Evolutionary conservation across 2,888 invertebrate species (phyloP).

Genomic region (Ethmia dodecea): DNA sequence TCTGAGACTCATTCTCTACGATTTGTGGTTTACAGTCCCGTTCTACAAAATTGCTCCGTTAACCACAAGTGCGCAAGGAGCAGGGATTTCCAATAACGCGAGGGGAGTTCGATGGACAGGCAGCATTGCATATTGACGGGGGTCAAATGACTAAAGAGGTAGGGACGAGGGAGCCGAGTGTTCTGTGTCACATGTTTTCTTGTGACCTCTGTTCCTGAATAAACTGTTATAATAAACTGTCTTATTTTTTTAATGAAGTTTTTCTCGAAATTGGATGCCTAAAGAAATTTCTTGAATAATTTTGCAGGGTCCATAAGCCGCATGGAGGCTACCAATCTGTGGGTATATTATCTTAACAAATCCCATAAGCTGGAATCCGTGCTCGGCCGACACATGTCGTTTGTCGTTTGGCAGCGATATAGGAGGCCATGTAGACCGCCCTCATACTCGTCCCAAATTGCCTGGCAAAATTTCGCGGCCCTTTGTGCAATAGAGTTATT

Average conservation of each 20-base stretch:
- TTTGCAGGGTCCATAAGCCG: no score
- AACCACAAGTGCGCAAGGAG: slow-evolving; percentile 46
- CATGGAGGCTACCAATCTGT: slow-evolving; percentile 2
- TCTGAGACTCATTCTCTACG: slow-evolving; percentile 12
- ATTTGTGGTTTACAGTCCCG: slow-evolving; percentile 30
- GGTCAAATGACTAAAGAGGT: slow-evolving; percentile 51
- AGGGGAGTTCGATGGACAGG: slow-evolving; percentile 51
- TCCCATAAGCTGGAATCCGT: slow-evolving; percentile 11
- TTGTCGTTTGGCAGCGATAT: slow-evolving; percentile 22
- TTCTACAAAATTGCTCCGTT: slow-evolving; percentile 46
- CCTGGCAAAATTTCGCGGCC: slow-evolving; percentile 56
- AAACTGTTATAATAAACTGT: no score
- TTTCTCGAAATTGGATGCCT: no score
- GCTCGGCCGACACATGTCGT: slow-evolving; percentile 23
- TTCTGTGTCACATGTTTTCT: slow-evolving; percentile 5
- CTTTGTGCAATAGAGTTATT: slow-evolving; percentile 65
- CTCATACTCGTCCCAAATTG: slow-evolving; percentile 47
- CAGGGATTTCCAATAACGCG: slow-evolving; percentile 52
- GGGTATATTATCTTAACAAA: slow-evolving; percentile 8
- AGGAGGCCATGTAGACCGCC: slow-evolving; percentile 34
- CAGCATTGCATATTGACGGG: slow-evolving; percentile 53
- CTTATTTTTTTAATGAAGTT: no score
- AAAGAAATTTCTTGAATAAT: no score
- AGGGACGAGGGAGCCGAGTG: slow-evolving; percentile 19
- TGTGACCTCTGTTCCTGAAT: no score